phyloP scores from a whole-genome alignment of 2,113 vertebrate species.

The Axis porcinus region DNA sequence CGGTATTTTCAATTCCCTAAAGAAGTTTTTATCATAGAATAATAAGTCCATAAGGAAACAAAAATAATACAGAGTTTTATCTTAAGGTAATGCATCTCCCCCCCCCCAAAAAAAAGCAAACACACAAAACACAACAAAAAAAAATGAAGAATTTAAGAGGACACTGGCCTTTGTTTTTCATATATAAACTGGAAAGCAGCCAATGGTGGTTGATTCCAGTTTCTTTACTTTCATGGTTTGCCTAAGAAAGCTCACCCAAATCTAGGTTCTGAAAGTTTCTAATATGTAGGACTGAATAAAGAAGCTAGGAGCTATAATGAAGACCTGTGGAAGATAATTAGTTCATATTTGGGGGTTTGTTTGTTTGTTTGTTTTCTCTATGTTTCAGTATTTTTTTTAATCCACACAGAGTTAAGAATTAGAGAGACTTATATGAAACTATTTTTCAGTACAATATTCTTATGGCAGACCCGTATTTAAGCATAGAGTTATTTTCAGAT shows the following conservation, averaged over 20 bases:
- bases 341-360: neutral
- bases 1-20: conserved; percentile 45
- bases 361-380: conserved; percentile 41
- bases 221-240: neutral
- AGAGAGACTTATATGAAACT: neutral
- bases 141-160: neutral
- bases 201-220: neutral
- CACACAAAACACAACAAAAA: neutral
- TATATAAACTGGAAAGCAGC: conserved; percentile 31
- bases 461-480: neutral
- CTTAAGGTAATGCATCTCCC: neutral
- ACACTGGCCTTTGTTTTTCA: conserved; percentile 3
- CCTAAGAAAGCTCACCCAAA: conserved; percentile 9
- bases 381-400: conserved; percentile 54
- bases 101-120: neutral
- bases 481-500: neutral
- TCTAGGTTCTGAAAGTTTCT: conserved; percentile 39
- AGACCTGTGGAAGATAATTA: conserved; percentile 67
- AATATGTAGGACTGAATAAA: conserved; percentile 52
- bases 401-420: conserved; percentile 31
- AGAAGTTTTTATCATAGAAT: conserved; percentile 36
- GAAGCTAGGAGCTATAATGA: conserved; percentile 60
- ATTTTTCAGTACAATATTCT: neutral
- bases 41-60: conserved; percentile 6
- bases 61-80: neutral